Percentiles rank a stretch among this genome's conserved stretches.
Conservation (phyloP, 35 echinoderm and acorn worm species). For the Acanthaster planci region DNA sequence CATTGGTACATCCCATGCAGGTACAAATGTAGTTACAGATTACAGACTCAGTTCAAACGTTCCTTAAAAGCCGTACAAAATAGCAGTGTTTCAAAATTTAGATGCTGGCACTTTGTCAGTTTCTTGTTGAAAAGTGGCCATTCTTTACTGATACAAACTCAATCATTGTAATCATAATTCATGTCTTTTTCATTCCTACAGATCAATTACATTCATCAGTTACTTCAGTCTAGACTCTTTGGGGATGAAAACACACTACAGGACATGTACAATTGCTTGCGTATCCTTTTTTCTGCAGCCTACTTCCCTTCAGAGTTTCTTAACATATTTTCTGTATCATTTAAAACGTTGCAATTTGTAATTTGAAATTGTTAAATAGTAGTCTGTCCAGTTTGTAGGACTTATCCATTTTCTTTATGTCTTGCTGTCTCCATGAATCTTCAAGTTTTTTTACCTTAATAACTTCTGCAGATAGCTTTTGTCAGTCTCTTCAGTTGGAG, state of each 20-base stretch:
- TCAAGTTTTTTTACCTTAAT: conserved; percentile 47
- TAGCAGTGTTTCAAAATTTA: too few species aligned
- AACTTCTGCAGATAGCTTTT: conserved; percentile 74
- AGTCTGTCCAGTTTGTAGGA: too few species aligned
- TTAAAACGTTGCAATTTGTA: too few species aligned
- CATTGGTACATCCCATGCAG: conserved; percentile 85
- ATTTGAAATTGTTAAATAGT: too few species aligned
- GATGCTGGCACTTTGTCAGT: too few species aligned
- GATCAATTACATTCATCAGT: conserved; percentile 94
- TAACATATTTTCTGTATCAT: too few species aligned
- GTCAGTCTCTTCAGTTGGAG: conserved; percentile 94
- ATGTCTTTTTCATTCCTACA: conserved; percentile 37
- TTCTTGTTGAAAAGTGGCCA: too few species aligned
- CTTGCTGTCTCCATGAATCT: neutral
- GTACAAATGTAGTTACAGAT: conserved; percentile 23
- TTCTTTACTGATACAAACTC: too few species aligned
- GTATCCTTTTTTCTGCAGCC: conserved; percentile 76
- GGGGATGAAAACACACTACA: conserved; percentile 81
- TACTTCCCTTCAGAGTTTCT: too few species aligned
- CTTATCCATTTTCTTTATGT: too few species aligned
- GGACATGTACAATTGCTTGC: conserved; percentile 92
- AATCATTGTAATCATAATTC: neutral
- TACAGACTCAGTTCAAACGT: too few species aligned
- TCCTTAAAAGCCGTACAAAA: too few species aligned
- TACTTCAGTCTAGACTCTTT: conserved; percentile 88